These are phyloP conservation scores for Crotophaga sulcirostris DNA, from an alignment of 2,113 vertebrate genomes.

Conservation along the genomic window DNA sequence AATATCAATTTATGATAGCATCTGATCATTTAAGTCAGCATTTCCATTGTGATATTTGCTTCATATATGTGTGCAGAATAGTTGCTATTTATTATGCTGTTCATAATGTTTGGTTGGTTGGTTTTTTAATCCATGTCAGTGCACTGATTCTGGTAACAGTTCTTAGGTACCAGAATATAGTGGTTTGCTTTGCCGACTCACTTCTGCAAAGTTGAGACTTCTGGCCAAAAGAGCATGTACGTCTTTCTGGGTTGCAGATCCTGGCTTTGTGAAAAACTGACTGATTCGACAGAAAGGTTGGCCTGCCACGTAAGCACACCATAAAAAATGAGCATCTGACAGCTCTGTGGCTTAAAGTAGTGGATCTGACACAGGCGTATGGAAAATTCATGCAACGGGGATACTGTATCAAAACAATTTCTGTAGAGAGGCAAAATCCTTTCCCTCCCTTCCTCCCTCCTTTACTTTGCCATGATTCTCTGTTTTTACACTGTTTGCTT, in stretches of 20 bases:
- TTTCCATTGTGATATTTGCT: not conserved
- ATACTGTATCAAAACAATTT: constrained; percentile 56
- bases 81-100: not conserved
- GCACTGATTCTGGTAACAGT: not conserved
- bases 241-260: not conserved
- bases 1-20: not conserved
- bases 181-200: not conserved
- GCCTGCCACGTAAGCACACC: constrained; percentile 36
- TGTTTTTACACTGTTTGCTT: not conserved
- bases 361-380: constrained; percentile 46
- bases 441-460: not conserved
- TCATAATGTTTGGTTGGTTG: rapidly evolving
- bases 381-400: constrained; percentile 60
- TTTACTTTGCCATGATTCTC: not conserved
- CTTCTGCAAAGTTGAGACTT: not conserved
- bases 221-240: not conserved
- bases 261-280: not conserved
- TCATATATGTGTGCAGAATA: not conserved
- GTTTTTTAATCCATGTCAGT: not conserved
- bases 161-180: not conserved
- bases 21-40: not conserved
- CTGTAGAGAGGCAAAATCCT: constrained; percentile 12
- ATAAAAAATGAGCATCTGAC: constrained; percentile 42
- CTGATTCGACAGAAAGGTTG: constrained; percentile 33
- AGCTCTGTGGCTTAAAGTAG: constrained; percentile 46